These are phyloP conservation scores for Argya squamiceps DNA, from an alignment of 2,797 vertebrate species.

Conservation along the genomic window DNA sequence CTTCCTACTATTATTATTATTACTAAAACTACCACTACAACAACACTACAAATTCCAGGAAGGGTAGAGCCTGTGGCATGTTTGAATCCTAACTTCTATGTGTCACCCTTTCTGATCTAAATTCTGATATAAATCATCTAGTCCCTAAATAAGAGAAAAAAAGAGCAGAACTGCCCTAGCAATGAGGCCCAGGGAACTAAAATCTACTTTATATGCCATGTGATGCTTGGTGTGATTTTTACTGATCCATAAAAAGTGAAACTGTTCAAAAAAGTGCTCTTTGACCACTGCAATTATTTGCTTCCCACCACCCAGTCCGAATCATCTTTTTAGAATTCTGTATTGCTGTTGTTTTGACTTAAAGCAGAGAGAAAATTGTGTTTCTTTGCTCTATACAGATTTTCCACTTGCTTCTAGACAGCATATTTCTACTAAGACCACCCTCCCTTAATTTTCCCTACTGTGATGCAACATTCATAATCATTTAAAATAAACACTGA, in stretches of 20 bases:
- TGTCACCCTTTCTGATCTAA: neutral
- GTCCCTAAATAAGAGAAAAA: neutral
- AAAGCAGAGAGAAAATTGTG: neutral
- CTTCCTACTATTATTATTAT: neutral
- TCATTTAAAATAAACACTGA: neutral
- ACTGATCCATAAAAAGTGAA: neutral
- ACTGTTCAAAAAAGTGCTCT: neutral
- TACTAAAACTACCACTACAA: neutral
- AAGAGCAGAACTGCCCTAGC: neutral
- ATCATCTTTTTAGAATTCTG: neutral
- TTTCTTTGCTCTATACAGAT: neutral
- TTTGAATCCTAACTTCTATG: neutral
- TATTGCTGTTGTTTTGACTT: neutral
- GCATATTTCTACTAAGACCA: neutral
- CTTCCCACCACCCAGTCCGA: fast-evolving
- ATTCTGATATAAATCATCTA: neutral
- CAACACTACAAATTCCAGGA: neutral
- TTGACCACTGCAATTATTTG: neutral
- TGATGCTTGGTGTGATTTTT: neutral
- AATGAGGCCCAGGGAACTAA: neutral
- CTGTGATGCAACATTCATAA: neutral
- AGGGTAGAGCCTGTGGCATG: neutral
- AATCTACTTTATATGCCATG: neutral
- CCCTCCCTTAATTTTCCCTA: neutral
- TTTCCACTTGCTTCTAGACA: neutral